Percentiles rank a stretch among this genome's conserved stretches.
These are phyloP conservation scores for Chroicocephalus ridibundus DNA, from an alignment of 2,113 vertebrate species.

Conservation along the genomic window DNA sequence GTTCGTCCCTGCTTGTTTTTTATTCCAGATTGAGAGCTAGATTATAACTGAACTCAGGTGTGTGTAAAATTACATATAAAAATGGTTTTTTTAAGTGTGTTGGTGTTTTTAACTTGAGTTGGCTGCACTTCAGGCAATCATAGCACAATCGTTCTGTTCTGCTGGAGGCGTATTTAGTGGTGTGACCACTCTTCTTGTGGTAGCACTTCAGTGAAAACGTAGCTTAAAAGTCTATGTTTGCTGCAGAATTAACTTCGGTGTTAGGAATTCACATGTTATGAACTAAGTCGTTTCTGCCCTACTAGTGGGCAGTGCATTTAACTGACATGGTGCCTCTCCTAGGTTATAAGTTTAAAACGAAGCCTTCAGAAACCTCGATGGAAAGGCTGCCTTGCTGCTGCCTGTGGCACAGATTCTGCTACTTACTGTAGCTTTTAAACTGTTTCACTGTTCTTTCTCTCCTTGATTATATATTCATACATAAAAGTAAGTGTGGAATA, in stretches of 20 bases:
- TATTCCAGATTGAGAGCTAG: neutral
- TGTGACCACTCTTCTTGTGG: neutral
- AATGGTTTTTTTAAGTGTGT: neutral
- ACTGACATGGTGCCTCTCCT: neutral
- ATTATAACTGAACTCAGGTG: neutral
- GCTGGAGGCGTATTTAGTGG: neutral
- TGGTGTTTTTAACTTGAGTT: neutral
- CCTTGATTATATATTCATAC: slow-evolving; percentile 17
- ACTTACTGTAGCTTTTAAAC: neutral
- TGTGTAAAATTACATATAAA: neutral
- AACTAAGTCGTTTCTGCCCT: neutral
- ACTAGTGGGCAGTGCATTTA: neutral
- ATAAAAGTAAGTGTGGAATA: neutral
- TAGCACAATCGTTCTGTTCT: neutral
- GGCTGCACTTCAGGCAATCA: neutral
- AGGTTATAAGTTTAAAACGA: neutral
- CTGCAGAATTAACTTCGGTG: neutral
- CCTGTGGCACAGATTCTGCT: neutral
- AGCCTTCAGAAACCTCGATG: neutral
- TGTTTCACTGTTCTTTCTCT: neutral
- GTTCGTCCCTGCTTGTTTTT: neutral
- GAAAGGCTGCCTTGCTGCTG: neutral
- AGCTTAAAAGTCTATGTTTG: neutral
- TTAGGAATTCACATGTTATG: neutral
- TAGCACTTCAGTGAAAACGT: neutral